These are phyloP conservation scores for Cerastoderma edule DNA, from an alignment of 2,888 invertebrate genomes.

Conservation along the genomic window DNA sequence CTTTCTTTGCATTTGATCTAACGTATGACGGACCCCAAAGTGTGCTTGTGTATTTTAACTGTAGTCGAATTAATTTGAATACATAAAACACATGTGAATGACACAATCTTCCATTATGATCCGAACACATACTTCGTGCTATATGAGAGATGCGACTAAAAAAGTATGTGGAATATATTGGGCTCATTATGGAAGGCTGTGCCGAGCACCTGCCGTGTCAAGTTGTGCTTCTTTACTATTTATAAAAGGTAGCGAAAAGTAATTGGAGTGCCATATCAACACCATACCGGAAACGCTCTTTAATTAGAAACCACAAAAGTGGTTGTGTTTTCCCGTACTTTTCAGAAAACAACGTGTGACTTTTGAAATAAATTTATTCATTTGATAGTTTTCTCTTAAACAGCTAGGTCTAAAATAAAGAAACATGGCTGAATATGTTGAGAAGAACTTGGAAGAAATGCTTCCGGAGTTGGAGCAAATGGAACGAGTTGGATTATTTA, in stretches of 20 bases:
- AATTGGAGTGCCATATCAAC: no score
- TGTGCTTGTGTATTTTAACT: no score
- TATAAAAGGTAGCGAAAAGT: background rate
- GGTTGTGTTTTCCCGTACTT: conserved; percentile 13
- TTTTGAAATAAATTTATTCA: background rate
- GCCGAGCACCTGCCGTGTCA: background rate
- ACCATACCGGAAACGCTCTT: conserved; percentile 11
- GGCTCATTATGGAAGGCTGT: background rate
- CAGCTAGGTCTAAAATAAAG: background rate
- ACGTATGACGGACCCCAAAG: no score
- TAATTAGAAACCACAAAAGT: background rate
- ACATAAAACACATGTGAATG: no score
- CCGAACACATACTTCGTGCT: no score
- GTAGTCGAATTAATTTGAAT: no score
- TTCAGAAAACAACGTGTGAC: conserved; percentile 4
- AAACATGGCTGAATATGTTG: conserved; percentile 92
- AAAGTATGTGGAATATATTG: no score
- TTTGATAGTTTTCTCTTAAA: no score
- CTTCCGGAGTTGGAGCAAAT: conserved; percentile 92
- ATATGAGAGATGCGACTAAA: no score
- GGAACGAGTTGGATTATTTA: conserved; percentile 89
- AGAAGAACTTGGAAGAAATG: conserved; percentile 91
- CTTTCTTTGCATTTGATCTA: no score
- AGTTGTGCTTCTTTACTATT: background rate
- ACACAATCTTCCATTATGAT: no score